A percentile compares a stretch with the other conserved stretches of the same genome.
Conservation (phyloP, 2,888 invertebrate species). For the Drosophila cyrtoloma region DNA sequence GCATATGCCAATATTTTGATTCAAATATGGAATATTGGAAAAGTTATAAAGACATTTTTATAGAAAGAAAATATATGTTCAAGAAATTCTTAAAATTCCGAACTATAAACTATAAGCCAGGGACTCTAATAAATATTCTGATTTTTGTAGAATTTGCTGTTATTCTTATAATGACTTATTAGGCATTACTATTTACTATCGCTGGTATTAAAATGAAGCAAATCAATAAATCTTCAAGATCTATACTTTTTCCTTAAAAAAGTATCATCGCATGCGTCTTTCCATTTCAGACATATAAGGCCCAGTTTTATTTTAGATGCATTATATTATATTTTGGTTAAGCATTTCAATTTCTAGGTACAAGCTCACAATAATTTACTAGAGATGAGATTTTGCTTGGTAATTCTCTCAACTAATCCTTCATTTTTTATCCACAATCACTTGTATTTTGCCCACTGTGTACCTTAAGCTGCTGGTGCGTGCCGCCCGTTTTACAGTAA, state of each 20-base stretch:
- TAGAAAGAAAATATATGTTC: not conserved
- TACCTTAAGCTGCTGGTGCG: slow-evolving; percentile 48
- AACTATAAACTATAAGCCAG: not conserved
- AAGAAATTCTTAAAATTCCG: not conserved
- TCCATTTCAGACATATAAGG: not conserved
- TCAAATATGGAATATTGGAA: not conserved
- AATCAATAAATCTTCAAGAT: not conserved
- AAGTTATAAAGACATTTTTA: not conserved
- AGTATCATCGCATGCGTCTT: not conserved
- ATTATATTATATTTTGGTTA: not conserved
- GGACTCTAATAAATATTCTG: not conserved
- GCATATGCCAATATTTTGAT: not conserved
- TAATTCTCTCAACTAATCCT: not conserved
- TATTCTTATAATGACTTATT: not conserved
- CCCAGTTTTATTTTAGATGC: not conserved
- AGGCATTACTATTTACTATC: not conserved
- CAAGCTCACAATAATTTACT: not conserved
- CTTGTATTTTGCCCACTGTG: slow-evolving; percentile 41
- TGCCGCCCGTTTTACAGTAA: slow-evolving; percentile 65
- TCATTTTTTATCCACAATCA: not conserved
- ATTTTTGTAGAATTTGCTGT: not conserved
- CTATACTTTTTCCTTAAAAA: not conserved
- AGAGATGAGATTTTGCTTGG: not conserved
- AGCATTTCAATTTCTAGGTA: not conserved
- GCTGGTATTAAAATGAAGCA: not conserved